Conservation (phyloP, 53 echinoderm and acorn worm genomes). For the Crossaster papposus region DNA sequence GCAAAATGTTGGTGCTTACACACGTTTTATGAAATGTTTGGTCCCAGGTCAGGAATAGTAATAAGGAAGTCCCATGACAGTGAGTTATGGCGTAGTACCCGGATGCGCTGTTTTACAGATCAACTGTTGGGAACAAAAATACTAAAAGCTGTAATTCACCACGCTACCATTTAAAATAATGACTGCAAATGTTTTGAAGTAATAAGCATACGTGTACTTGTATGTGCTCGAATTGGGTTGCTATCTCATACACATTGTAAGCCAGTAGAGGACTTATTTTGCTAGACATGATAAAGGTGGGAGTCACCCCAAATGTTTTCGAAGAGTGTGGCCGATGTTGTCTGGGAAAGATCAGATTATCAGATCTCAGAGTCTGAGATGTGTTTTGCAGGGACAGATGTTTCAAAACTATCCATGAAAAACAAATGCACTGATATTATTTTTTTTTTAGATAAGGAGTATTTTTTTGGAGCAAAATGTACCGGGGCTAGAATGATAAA, state of each 20-base stretch:
- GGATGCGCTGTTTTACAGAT: background rate
- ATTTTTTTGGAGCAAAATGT: no score
- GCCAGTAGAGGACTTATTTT: background rate
- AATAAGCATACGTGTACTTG: background rate
- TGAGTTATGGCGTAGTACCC: background rate
- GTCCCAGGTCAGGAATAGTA: background rate
- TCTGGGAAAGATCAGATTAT: conserved; percentile 8
- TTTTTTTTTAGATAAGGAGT: no score
- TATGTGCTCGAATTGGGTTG: background rate
- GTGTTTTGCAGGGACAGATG: background rate
- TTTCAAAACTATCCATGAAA: background rate
- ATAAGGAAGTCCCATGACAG: background rate
- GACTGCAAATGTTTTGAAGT: background rate
- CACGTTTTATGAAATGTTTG: no score
- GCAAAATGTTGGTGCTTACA: no score
- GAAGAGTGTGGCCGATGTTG: background rate
- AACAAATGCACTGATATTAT: no score
- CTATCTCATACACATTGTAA: background rate
- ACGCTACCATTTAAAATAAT: background rate
- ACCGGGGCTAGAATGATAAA: no score
- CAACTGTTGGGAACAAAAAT: background rate
- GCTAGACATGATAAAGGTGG: background rate
- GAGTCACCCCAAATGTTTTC: background rate
- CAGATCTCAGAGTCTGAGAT: background rate
- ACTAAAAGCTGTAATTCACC: background rate